Percentiles rank a stretch among this genome's conserved stretches.
phyloP scores from a whole-genome alignment of 92 coral and sea anemone genomes.

The Meandrina meandrites region DNA sequence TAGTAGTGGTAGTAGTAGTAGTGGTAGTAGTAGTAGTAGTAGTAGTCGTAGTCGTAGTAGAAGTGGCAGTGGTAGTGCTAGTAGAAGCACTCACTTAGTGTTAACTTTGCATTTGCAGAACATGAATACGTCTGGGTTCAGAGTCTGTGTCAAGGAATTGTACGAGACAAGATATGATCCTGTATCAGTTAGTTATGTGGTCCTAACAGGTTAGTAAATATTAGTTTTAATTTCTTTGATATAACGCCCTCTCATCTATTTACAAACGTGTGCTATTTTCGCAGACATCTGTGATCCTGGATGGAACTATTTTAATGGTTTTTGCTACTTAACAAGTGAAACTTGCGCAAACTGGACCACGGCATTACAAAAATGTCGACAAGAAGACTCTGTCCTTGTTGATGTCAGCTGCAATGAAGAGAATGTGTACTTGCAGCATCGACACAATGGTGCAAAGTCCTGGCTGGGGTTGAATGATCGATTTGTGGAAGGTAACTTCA shows the following conservation, averaged over 20 bases:
- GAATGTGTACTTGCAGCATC: constrained; percentile 55
- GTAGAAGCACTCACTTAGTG: neutral
- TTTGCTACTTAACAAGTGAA: constrained; percentile 59
- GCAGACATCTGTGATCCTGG: constrained; percentile 60
- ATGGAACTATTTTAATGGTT: constrained; percentile 61
- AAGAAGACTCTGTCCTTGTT: constrained; percentile 32
- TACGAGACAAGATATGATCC: constrained; percentile 56
- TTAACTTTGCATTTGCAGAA: constrained; percentile 29
- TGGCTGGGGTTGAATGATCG: constrained; percentile 29
- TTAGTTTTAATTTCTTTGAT: no score
- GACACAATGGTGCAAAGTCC: constrained; percentile 25
- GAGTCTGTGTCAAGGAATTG: constrained; percentile 56
- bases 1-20: no score
- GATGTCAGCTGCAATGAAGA: constrained; percentile 35
- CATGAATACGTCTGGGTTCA: constrained; percentile 54
- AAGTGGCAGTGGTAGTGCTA: no score
- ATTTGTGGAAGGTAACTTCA: constrained; percentile 19
- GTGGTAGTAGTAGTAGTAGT: no score
- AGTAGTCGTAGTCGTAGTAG: no score
- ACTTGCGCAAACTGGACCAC: constrained; percentile 44
- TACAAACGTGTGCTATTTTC: neutral
- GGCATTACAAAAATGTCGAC: constrained; percentile 38
- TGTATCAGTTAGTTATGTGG: constrained; percentile 54
- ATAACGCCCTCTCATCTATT: neutral
- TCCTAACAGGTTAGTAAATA: constrained; percentile 39